phyloP scores from a whole-genome alignment of 2,113 vertebrate species.

The Gallinago media region DNA sequence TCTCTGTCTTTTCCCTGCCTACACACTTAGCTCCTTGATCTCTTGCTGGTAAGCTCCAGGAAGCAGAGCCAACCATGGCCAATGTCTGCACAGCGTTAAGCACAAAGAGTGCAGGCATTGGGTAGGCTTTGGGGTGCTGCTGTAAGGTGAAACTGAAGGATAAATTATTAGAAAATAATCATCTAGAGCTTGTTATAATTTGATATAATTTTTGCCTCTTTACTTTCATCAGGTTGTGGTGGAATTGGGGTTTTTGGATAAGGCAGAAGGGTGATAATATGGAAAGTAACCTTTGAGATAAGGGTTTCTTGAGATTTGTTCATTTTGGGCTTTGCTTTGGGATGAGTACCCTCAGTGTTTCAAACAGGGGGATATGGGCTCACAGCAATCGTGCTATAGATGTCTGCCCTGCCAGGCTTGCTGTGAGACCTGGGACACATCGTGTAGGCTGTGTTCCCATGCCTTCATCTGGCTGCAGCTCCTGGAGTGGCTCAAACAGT shows the following conservation, averaged over 20 bases:
- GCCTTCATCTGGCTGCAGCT: not conserved
- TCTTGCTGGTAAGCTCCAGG: not conserved
- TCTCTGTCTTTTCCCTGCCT: conserved; percentile 15
- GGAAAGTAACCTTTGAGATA: not conserved
- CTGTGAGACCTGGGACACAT: not conserved
- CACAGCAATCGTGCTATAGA: not conserved
- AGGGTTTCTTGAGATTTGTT: not conserved
- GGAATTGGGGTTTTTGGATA: not conserved
- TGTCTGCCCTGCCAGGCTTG: not conserved
- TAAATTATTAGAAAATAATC: not conserved
- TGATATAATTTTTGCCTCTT: not conserved
- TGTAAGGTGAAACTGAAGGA: not conserved
- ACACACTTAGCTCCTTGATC: not conserved
- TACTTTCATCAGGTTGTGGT: not conserved
- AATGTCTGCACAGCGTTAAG: not conserved
- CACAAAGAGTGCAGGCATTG: not conserved
- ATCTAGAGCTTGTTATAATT: not conserved
- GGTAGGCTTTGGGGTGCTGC: not conserved
- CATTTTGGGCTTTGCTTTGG: not conserved
- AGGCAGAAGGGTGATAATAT: not conserved
- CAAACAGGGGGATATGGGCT: not conserved
- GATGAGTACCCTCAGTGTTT: not conserved
- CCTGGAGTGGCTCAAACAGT: not conserved
- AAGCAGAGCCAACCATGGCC: not conserved
- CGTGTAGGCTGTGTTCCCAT: rapidly evolving